Percentiles rank a stretch among this genome's conserved stretches.
Evolutionary conservation across 2,113 vertebrate species (phyloP).

Genomic region (Anolis carolinensis): DNA sequence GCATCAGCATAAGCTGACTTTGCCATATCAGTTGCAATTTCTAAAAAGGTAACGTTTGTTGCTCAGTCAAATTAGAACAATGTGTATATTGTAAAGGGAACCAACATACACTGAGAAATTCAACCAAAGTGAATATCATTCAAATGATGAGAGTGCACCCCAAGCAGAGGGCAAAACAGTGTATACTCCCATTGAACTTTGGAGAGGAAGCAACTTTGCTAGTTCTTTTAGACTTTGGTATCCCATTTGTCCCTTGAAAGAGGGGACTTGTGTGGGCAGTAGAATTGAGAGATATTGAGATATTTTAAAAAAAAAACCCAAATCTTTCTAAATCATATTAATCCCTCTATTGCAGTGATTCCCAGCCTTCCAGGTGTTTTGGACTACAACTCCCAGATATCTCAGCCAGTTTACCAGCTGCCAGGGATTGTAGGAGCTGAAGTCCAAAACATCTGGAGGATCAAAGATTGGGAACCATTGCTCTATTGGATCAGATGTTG

Average conservation of each 20-base stretch:
- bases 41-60: neutral
- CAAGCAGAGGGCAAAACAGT: too few relatives aligned
- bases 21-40: neutral
- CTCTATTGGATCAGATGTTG: neutral
- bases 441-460: too few relatives aligned
- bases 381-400: too few relatives aligned
- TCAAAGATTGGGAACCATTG: too few relatives aligned
- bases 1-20: neutral
- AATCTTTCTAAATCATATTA: neutral
- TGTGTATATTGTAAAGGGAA: too few relatives aligned
- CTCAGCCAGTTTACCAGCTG: too few relatives aligned
- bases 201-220: neutral
- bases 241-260: too few relatives aligned
- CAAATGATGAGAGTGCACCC: too few relatives aligned
- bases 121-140: neutral
- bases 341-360: neutral
- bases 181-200: neutral
- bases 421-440: too few relatives aligned
- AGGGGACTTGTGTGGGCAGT: neutral
- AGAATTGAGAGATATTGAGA: neutral
- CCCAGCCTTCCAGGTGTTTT: too few relatives aligned
- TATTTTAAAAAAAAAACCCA: neutral
- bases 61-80: neutral
- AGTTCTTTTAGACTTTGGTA: neutral
- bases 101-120: too few relatives aligned